Conservation (phyloP, 2,888 invertebrate species). For the Pogonocherus hispidulus region DNA sequence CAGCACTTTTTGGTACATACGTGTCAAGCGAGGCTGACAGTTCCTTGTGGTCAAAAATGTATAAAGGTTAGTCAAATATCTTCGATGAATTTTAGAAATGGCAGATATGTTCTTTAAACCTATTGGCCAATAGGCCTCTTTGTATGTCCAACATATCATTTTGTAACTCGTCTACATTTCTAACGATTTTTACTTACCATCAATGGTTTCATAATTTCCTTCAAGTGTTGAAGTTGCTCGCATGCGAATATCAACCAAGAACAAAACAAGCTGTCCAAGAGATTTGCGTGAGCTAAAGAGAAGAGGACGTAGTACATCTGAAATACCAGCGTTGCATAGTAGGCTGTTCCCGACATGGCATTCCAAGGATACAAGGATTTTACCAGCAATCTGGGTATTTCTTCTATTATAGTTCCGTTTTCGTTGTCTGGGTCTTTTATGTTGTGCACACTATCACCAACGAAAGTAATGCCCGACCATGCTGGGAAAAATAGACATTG, state of each 20-base stretch:
- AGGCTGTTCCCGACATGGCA: constrained; percentile 78
- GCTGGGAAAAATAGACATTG: constrained; percentile 65
- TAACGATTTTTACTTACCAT: too few relatives aligned
- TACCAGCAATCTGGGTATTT: constrained; percentile 80
- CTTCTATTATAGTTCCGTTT: constrained; percentile 78
- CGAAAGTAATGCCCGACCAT: constrained; percentile 86
- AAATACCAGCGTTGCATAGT: constrained; percentile 74
- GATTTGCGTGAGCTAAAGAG: constrained; percentile 69
- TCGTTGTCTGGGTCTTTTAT: constrained; percentile 78
- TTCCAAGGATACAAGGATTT: constrained; percentile 87
- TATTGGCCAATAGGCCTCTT: too few relatives aligned
- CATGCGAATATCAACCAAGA: constrained; percentile 90
- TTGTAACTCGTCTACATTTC: too few relatives aligned
- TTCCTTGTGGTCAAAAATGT: too few relatives aligned
- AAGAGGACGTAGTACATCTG: constrained; percentile 67
- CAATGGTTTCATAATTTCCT: constrained; percentile 88
- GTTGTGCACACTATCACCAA: constrained; percentile 81
- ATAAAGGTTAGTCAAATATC: too few relatives aligned
- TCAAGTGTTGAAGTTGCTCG: constrained; percentile 87
- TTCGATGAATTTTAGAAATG: too few relatives aligned
- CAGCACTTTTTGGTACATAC: constrained; percentile 80
- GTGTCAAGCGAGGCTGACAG: constrained; percentile 86
- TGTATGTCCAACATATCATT: too few relatives aligned
- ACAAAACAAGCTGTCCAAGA: constrained; percentile 84
- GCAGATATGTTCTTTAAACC: too few relatives aligned